A percentile compares a stretch with the other conserved stretches of the same genome.
Evolutionary conservation across 2,797 vertebrate species (phyloP).

Genomic region (Toxotes lorentzi): DNA sequence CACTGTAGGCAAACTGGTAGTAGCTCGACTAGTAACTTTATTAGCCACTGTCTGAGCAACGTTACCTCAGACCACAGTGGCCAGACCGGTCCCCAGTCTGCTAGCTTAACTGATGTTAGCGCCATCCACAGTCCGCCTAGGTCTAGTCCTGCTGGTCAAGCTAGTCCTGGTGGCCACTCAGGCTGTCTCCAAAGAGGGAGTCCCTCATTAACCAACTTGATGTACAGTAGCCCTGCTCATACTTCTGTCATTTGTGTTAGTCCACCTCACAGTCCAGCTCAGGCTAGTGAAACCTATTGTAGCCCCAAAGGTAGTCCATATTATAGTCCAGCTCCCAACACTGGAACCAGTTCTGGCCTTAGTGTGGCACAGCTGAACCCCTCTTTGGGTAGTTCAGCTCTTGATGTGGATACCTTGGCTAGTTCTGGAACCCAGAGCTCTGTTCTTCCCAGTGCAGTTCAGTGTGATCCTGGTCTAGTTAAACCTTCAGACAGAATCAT

Average conservation of each 20-base stretch:
- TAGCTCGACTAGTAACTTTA: slow-evolving; percentile 19
- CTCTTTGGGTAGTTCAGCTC: slow-evolving; percentile 6
- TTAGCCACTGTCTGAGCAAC: slow-evolving; percentile 45
- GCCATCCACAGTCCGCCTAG: slow-evolving; percentile 39
- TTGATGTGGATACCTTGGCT: not conserved
- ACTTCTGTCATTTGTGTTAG: slow-evolving; percentile 35
- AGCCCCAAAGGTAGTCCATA: slow-evolving; percentile 6
- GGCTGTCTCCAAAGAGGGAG: slow-evolving; percentile 39
- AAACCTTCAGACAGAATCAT: slow-evolving; percentile 12
- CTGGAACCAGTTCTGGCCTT: slow-evolving; percentile 36
- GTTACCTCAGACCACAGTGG: slow-evolving; percentile 3
- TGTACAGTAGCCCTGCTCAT: slow-evolving; percentile 43
- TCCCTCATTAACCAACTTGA: slow-evolving; percentile 23
- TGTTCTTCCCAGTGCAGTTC: not conserved
- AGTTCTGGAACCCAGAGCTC: slow-evolving; percentile 11
- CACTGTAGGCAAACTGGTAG: slow-evolving; percentile 55
- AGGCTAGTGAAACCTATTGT: slow-evolving; percentile 16
- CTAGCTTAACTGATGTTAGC: slow-evolving; percentile 8
- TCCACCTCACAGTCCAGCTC: slow-evolving; percentile 47
- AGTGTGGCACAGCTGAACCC: slow-evolving; percentile 22
- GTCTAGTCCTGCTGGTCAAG: slow-evolving; percentile 72
- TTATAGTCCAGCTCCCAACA: slow-evolving; percentile 4
- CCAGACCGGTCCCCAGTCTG: slow-evolving; percentile 28
- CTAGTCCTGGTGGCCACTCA: slow-evolving; percentile 59
- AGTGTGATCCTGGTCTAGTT: slow-evolving; percentile 1